Base-by-base conservation (phyloP, 2,113 vertebrate species). In the Plotosus lineatus region DNA sequence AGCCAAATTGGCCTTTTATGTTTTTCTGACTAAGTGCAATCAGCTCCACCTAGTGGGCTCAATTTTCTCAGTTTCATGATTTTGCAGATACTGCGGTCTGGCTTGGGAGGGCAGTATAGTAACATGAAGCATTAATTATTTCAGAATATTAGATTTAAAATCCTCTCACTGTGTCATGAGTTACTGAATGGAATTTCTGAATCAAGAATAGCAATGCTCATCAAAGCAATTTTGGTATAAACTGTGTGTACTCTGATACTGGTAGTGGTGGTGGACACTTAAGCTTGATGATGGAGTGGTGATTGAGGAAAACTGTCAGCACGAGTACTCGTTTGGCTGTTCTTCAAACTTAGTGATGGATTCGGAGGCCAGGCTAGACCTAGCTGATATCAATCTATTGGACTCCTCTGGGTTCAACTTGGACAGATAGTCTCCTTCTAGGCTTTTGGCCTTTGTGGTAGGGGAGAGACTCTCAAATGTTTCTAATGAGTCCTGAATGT, bases 301-400 rank as follows among this genome's bases (percentile, higher is more conserved):
- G 91, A 90, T 90, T 89, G 90, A 89, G 90, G 89, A 86, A 84
- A 92, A 89, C 89, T 81, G 92, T 98, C 94, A 99, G 92, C 97
- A 98, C 88, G 97, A 96, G 91, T 97, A 97, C 74, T 98, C 97
- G 0, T 97, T 95, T 26, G 94, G 94, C 84, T 94, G 94, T 85
- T 95, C 93, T 56, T 92, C 95, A 68, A 89, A 90, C 83, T 94
- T 92, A 75, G 95, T 92, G 38, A 93, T 88, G 60, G 93, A 94
- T 89, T 97, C 96, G 0, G 95, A 98, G 89, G 98, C 97, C 85
- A 98, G 88, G 9, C 97, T 98, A 85, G 96, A 97, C 44, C 94
- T 90, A 21, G 95, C 93, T 0, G 96, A 98, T 21, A 98, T 92
- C 75, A 99, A 91, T 84, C 96, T 90, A 86, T 98, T 97, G 0